Percentiles rank a stretch among this genome's conserved stretches.
phyloP scores from a whole-genome alignment of 64 coral and sea anemone genomes.

The Pachyseris speciosa region DNA sequence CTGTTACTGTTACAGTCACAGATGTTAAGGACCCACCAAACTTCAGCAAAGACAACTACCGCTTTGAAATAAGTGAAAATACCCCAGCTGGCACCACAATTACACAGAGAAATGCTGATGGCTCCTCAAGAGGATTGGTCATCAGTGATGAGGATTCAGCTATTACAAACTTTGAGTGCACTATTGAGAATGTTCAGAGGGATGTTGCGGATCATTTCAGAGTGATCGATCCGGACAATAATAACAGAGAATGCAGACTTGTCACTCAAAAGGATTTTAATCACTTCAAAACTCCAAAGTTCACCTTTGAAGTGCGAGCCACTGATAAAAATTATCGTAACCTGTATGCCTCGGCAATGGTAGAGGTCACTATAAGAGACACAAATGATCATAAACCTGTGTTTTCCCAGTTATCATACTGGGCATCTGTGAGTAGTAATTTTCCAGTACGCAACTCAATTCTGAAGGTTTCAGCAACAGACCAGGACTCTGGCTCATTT shows the following conservation, averaged over 20 bases:
- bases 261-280: slow-evolving; percentile 17
- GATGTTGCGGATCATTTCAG: slow-evolving; percentile 14
- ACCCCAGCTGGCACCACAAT: slow-evolving; percentile 22
- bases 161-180: slow-evolving; percentile 35
- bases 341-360: slow-evolving; percentile 79
- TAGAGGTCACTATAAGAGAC: slow-evolving; percentile 57
- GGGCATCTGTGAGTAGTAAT: slow-evolving; percentile 68
- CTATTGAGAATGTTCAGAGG: slow-evolving; percentile 52
- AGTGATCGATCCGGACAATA: not conserved
- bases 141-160: slow-evolving; percentile 45
- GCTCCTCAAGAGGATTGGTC: not conserved
- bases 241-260: slow-evolving; percentile 17
- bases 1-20: slow-evolving; percentile 25
- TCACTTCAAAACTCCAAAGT: not conserved
- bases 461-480: slow-evolving; percentile 50
- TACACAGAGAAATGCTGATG: not conserved
- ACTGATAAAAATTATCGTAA: slow-evolving; percentile 72
- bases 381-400: slow-evolving; percentile 60
- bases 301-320: slow-evolving; percentile 80
- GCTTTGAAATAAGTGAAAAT: not conserved
- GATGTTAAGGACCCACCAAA: slow-evolving; percentile 32
- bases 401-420: slow-evolving; percentile 73
- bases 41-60: slow-evolving; percentile 10
- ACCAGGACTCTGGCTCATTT: slow-evolving; percentile 63
- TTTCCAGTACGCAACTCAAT: slow-evolving; percentile 32